These are phyloP conservation scores for Poecile montanus DNA, from an alignment of 2,797 vertebrate genomes.

Conservation along the genomic window DNA sequence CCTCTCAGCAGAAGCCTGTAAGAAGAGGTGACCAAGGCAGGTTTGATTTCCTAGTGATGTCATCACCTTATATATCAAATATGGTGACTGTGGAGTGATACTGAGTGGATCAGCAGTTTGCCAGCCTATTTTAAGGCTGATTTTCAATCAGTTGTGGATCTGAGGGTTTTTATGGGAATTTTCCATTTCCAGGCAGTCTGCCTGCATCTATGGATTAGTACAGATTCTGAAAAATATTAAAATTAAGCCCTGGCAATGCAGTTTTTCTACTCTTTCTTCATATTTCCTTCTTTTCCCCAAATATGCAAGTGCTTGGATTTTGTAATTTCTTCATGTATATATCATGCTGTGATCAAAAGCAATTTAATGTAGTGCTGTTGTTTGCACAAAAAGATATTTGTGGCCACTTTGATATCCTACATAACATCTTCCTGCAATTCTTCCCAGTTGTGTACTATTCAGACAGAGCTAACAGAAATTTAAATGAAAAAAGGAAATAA, in stretches of 20 bases:
- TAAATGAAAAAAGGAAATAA: not conserved
- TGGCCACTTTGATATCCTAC: not conserved
- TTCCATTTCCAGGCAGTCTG: not conserved
- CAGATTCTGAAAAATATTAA: not conserved
- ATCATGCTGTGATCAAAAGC: conserved; percentile 11
- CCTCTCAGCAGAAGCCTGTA: not conserved
- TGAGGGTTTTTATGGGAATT: not conserved
- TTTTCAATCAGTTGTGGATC: not conserved
- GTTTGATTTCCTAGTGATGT: not conserved
- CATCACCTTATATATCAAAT: not conserved
- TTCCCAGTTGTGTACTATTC: not conserved
- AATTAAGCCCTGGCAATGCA: not conserved
- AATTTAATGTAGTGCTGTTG: not conserved
- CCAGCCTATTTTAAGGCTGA: not conserved
- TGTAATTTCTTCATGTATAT: not conserved
- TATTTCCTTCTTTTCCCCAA: not conserved
- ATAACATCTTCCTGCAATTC: not conserved
- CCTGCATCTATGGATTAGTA: not conserved
- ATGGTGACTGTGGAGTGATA: not conserved
- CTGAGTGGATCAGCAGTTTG: not conserved
- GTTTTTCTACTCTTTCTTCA: not conserved
- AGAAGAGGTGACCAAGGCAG: not conserved
- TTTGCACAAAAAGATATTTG: not conserved
- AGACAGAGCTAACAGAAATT: not conserved
- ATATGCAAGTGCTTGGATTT: not conserved